phyloP scores from a whole-genome alignment of 2,888 invertebrate species.

The Pharmacophagus antenor region DNA sequence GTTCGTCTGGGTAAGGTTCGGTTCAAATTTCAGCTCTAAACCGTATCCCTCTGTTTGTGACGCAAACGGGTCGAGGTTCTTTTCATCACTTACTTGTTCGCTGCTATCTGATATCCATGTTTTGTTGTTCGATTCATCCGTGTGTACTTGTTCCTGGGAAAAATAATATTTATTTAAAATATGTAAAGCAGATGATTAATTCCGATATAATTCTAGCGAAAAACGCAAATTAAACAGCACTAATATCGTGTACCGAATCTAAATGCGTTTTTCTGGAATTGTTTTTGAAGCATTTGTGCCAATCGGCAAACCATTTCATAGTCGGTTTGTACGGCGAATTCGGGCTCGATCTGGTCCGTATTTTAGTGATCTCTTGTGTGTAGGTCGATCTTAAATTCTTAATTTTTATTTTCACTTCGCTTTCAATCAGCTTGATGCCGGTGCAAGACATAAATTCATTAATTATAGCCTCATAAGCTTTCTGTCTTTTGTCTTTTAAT shows the following conservation, averaged over 20 bases:
- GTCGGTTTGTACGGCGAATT: conserved; percentile 50
- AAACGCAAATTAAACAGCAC: not conserved
- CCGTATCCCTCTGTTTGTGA: conserved; percentile 46
- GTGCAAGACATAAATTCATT: conserved; percentile 50
- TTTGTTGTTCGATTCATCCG: conserved; percentile 36
- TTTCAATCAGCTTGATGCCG: conserved; percentile 51
- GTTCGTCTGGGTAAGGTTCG: conserved; percentile 27
- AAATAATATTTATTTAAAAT: not conserved
- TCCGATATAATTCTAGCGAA: no score
- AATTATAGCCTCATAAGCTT: conserved; percentile 54
- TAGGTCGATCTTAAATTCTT: conserved; percentile 62
- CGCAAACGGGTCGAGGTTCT: conserved; percentile 42
- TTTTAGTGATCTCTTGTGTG: conserved; percentile 56
- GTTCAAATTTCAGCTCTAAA: conserved; percentile 50
- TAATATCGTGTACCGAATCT: conserved; percentile 35
- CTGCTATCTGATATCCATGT: conserved; percentile 38
- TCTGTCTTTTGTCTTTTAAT: conserved; percentile 50
- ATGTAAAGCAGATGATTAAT: not conserved
- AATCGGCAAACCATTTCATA: conserved; percentile 59
- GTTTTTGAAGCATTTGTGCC: conserved; percentile 47
- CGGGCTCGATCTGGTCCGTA: conserved; percentile 48
- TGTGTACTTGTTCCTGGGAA: conserved; percentile 15
- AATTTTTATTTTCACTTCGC: conserved; percentile 55
- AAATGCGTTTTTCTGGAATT: conserved; percentile 27
- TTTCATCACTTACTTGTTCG: conserved; percentile 39